Evolutionary conservation across 2,888 invertebrate genomes (phyloP).

Genomic region (Argyresthia albistria): DNA sequence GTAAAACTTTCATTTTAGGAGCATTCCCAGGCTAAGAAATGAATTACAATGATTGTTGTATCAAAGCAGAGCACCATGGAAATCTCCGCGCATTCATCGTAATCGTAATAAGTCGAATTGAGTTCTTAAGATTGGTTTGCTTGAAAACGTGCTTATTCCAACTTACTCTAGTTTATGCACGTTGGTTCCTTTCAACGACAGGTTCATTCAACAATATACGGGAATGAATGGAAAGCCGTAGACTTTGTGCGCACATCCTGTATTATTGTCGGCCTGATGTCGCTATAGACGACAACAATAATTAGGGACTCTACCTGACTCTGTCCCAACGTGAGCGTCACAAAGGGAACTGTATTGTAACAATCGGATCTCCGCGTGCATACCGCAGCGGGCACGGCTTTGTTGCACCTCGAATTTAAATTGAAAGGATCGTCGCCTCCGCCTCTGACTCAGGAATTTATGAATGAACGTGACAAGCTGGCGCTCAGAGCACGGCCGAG

Average conservation of each 20-base stretch:
- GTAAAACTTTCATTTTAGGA: no score
- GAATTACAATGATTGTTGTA: no score
- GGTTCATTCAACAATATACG: constrained; percentile 23
- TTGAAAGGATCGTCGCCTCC: constrained; percentile 35
- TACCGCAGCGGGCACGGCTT: constrained; percentile 31
- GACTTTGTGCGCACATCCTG: constrained; percentile 54
- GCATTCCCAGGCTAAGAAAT: no score
- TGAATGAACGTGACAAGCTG: constrained; percentile 67
- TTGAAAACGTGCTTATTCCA: neutral
- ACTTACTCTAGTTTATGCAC: neutral
- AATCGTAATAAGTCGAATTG: no score
- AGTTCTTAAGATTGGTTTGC: neutral
- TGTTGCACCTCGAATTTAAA: constrained; percentile 26
- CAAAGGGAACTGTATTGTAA: constrained; percentile 41
- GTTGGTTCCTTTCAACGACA: neutral
- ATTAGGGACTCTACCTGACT: constrained; percentile 56
- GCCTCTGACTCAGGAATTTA: constrained; percentile 56
- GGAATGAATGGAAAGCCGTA: constrained; percentile 36
- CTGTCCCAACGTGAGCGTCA: constrained; percentile 39
- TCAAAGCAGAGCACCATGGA: no score
- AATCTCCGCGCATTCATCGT: no score
- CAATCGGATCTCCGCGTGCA: constrained; percentile 43
- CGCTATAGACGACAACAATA: constrained; percentile 37
- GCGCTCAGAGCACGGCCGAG: constrained; percentile 40
- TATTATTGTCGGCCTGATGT: constrained; percentile 45